These are phyloP conservation scores for Pseudocheirus occidentalis DNA, from an alignment of 2,797 vertebrate species.

Conservation along the genomic window DNA sequence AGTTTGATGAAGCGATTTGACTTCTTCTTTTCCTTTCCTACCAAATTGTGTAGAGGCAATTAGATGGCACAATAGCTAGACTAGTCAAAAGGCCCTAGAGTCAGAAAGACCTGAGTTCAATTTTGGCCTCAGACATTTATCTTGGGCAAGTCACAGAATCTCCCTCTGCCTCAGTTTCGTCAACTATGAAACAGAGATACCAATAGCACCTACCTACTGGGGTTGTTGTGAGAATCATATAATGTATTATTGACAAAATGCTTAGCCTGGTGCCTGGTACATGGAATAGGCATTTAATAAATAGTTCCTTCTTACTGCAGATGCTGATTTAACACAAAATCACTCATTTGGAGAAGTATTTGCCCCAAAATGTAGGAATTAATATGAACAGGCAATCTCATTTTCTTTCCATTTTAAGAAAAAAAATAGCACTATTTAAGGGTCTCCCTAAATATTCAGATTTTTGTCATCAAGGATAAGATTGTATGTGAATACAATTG, in stretches of 20 bases:
- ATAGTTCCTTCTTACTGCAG: neutral
- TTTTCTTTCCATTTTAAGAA: neutral
- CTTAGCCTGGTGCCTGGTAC: neutral
- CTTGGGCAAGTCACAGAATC: neutral
- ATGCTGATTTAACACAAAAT: neutral
- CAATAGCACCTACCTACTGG: neutral
- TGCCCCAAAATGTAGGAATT: neutral
- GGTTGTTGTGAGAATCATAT: neutral
- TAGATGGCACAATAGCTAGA: neutral
- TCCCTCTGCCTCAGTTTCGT: neutral
- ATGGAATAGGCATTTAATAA: neutral
- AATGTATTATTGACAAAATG: neutral
- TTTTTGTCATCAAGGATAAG: neutral
- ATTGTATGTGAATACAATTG: neutral
- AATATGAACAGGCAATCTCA: neutral
- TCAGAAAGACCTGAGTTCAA: neutral
- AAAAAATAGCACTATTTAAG: neutral
- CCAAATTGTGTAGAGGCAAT: neutral
- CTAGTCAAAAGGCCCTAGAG: neutral
- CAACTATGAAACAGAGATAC: neutral
- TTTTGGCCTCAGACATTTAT: neutral
- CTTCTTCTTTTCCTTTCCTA: neutral
- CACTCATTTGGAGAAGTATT: neutral
- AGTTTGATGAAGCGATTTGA: neutral
- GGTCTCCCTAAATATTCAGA: neutral